Base-by-base conservation (phyloP, 2,113 vertebrate species). In the Microtus montanus region DNA sequence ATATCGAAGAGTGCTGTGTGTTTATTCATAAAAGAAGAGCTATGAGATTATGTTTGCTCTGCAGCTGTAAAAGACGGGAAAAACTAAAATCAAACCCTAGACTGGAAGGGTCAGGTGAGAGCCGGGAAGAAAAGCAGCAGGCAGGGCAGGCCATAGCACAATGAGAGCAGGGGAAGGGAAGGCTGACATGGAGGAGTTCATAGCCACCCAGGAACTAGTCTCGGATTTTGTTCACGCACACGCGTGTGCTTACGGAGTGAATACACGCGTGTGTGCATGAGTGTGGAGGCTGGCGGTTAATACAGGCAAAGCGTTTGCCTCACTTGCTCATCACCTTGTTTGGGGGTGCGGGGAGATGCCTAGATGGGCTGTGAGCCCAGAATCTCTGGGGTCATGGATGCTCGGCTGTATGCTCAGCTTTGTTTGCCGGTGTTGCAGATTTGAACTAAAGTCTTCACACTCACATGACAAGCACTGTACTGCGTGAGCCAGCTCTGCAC, bases 71-170 rank as follows among this genome's bases (percentile, higher is more conserved):
- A 80, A 66, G 47, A 77, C 82, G 33, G 41, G 5, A 58, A 78
- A 49, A 13, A 8, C 75, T 61, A 80, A 19, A 33, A 78, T 26
- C 44, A 4, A 85, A 24, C 6, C 26, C 3, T 30, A 11, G 54
- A 41, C 9, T 41, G 28, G 47, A 91, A 80, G 41, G 41, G 30
- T 35, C 47, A 44, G 35, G 41, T 0, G 1, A 54, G 14, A 94
- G 24, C 47, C 30, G 63, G n/a, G 28, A 19, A 70, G 11, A 64
- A 44, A 54, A 30, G 44, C 30, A 87, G 28, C 5, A 64, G 82
- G 66, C 41, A 63, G 33, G n/a, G 35, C 0, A n/a, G 33, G 28
- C 2, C 63, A 6, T 0, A 9, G 71, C 14, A 3, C 22, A 26
- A 13, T 17, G 63, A 26, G 24, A 88, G 79, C 61, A 1, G 47